Base-by-base conservation (phyloP, 1,140 invertebrate genomes). In the Drosophila kanapiae region DNA sequence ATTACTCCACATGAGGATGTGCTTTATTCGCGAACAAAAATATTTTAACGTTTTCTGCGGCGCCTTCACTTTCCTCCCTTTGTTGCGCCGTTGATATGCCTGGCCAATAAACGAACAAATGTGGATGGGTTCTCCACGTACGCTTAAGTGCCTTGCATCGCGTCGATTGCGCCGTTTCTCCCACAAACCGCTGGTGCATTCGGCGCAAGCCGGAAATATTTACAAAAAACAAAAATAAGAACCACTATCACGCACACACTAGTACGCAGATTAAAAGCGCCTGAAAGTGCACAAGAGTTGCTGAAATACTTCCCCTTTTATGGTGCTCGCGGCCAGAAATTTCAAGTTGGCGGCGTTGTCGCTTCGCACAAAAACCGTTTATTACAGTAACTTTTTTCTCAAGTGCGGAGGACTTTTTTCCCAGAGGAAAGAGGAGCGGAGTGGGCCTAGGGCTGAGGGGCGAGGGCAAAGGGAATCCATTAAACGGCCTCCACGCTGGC, bases 231-330 rank as follows among this genome's bases (percentile, higher is more conserved):
- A 70, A 58, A n/a, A 38, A 65, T 11, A 27, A 47, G 9, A 29
- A 57, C 64, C 47, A 47, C 16, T 35, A 59, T 23, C 42, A 18
- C 23, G 9, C 35, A 51, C 38, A 16, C 72, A 42, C 35, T 47
- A 38, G 45, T 53, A 49, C 42, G 18, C 62, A 63, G 62, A 77
- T 60, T 61, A 59, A 54, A 69, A 72, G 49, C 43, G 43, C 61
- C 76, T 49, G 78, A 42, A 67, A 83, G 71, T 71, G 81, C 77
- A 84, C 72, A 76, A 51, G 35, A 84, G 49, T 42, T 69, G 43
- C 11, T 38, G 51, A 16, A 57, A 65, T 57, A 47, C 56, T 68
- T 81, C 51, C 29, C 38, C 35, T 33, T 68, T 61, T 63, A 16
- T 40, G 69, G 43, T 53, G 40, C 61, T 64, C 33, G 70, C 60